Percentiles rank a stretch among this genome's conserved stretches.
Conservation (phyloP, 2,888 invertebrate genomes). For the Idaea straminata region DNA sequence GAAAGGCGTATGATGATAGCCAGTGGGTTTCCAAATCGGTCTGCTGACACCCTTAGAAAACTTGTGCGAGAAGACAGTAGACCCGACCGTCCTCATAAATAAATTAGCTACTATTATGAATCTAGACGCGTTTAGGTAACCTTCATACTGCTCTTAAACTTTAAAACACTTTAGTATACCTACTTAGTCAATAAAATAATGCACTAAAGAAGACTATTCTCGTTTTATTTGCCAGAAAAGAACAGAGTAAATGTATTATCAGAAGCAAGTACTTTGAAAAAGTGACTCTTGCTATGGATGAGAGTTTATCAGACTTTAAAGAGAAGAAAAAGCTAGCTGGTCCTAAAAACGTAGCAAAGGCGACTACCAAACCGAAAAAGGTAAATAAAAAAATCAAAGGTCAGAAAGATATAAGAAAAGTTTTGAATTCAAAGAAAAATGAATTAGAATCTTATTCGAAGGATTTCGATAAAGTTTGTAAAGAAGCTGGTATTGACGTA, state of each 20-base stretch:
- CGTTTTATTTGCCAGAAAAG: constrained; percentile 56
- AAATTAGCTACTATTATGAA: constrained; percentile 36
- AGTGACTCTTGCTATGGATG: constrained; percentile 56
- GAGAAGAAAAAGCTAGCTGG: constrained; percentile 50
- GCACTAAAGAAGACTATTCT: constrained; percentile 15
- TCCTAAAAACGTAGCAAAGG: constrained; percentile 43
- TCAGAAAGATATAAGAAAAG: constrained; percentile 65
- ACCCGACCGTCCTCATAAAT: constrained; percentile 54
- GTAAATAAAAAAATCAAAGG: constrained; percentile 47
- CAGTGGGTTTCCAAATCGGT: constrained; percentile 49
- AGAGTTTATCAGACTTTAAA: constrained; percentile 64
- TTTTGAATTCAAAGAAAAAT: constrained; percentile 56
- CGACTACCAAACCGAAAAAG: constrained; percentile 38
- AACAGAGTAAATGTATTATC: constrained; percentile 37
- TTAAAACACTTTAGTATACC: constrained; percentile 16
- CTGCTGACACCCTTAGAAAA: constrained; percentile 45
- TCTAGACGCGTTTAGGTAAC: constrained; percentile 46
- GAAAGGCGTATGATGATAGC: constrained; percentile 65
- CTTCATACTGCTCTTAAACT: constrained; percentile 6
- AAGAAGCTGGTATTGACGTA: constrained; percentile 71
- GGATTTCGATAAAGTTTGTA: constrained; percentile 67
- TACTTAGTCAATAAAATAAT: constrained; percentile 23
- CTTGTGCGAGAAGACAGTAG: constrained; percentile 46
- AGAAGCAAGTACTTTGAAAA: constrained; percentile 62
- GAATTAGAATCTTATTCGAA: constrained; percentile 62